These are phyloP conservation scores for Shinisaurus crocodilurus DNA, from an alignment of 2,113 vertebrate species.

Conservation along the genomic window DNA sequence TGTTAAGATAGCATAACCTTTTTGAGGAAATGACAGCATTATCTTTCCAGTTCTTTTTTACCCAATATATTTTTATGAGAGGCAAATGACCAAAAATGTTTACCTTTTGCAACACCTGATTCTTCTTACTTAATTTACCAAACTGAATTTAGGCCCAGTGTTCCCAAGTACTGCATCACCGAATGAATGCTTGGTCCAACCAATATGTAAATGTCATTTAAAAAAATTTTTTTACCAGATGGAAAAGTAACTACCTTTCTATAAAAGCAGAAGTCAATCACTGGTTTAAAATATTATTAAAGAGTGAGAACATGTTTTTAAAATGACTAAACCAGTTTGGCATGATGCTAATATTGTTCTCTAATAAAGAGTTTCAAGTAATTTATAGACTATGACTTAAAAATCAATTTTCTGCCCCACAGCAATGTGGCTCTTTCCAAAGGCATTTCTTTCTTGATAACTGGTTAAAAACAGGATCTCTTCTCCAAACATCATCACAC, in stretches of 20 bases:
- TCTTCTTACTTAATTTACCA: not conserved
- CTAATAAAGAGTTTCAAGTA: conserved; percentile 35
- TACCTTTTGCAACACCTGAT: conserved; percentile 6
- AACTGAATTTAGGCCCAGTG: conserved; percentile 1
- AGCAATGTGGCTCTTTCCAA: conserved; percentile 32
- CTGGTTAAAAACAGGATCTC: conserved; percentile 12
- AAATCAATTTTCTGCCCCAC: conserved; percentile 9
- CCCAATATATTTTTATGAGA: conserved; percentile 38
- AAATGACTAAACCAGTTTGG: not conserved
- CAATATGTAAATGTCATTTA: conserved; percentile 30
- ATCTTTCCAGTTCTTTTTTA: not conserved
- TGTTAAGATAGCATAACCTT: not conserved
- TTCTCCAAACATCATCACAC: not conserved
- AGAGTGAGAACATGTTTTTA: conserved; percentile 29
- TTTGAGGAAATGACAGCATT: not conserved
- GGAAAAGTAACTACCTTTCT: conserved; percentile 38
- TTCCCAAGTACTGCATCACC: conserved; percentile 6
- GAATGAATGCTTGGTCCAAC: not conserved
- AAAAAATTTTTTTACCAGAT: conserved; percentile 15
- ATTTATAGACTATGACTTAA: conserved; percentile 35
- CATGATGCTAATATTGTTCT: conserved; percentile 32
- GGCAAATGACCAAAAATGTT: conserved; percentile 39
- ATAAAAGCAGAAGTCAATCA: conserved; percentile 51
- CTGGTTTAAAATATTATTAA: conserved; percentile 25
- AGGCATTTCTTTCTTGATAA: conserved; percentile 41